Evolutionary conservation across 2,113 vertebrate species (phyloP).

Genomic region (Camelus dromedarius): DNA sequence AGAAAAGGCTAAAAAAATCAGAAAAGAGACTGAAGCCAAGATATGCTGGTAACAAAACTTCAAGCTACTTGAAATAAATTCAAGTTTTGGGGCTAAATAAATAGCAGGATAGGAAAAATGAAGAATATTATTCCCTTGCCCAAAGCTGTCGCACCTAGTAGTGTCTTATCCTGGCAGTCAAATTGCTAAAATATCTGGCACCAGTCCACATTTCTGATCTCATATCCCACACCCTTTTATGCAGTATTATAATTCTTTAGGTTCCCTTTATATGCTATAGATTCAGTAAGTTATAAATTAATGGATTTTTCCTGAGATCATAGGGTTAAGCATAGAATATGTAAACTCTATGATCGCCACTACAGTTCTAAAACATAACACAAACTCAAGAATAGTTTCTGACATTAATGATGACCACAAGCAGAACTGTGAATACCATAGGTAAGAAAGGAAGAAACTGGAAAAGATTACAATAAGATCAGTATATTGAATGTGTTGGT

Average conservation of each 20-base stretch:
- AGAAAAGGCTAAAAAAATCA: conserved; percentile 34
- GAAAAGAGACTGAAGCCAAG: conserved; percentile 8
- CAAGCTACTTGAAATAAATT: conserved; percentile 46
- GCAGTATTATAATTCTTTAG: background rate
- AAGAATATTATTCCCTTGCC: conserved; percentile 37
- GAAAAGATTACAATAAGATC: background rate
- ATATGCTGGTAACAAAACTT: conserved; percentile 18
- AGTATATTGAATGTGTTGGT: background rate
- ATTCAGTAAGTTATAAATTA: conserved; percentile 24
- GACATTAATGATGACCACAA: background rate
- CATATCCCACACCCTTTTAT: background rate
- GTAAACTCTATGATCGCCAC: background rate
- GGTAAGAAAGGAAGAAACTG: background rate
- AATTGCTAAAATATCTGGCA: background rate
- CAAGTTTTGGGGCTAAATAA: background rate
- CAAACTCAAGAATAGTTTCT: background rate
- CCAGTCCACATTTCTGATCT: conserved; percentile 16
- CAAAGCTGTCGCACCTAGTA: background rate
- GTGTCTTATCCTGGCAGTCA: background rate
- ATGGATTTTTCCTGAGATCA: background rate
- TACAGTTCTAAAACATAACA: background rate
- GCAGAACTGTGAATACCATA: background rate
- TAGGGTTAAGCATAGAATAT: background rate
- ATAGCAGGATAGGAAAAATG: background rate
- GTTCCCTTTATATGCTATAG: background rate